Evolutionary conservation across 1,140 invertebrate species (phyloP), one percentile per base, ranked within the genome.

Genomic region (Reticulitermes speratus): DNA sequence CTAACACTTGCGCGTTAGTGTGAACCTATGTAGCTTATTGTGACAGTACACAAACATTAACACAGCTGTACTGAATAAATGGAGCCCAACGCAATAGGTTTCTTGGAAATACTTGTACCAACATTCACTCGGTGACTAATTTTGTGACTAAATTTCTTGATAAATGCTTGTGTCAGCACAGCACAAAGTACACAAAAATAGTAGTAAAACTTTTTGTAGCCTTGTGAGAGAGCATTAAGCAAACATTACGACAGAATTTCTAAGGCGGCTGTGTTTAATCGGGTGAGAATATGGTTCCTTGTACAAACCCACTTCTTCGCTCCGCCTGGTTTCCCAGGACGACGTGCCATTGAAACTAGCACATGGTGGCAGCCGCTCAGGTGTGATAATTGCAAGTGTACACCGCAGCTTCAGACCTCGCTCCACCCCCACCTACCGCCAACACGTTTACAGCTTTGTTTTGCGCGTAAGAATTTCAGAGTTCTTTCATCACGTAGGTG

Each of bases 151-250:
- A 75, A 75, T 75, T 75, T 75, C 65, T 30, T 75, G 65, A 75
- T 75, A 75, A 75, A 75, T 75, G n/a, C 65, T 75, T 75, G 65
- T 75, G 65, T 75, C 65, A 75, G n/a, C 65, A 75, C n/a, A 75
- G 14, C 65, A 75, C n/a, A 75, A 30, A 75, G 65, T 75, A 75
- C 65, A 75, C 65, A 75, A 75, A 30, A 75, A 75, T 75, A 6
- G 65, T 75, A 75, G 65, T 75, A 75, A 65, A 48, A n/a, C n/a
- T 75, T 75, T 75, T 75, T 75, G 65, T 75, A 75, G 25, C 65
- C 6, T 30, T 75, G 65, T 75, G 65, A 55, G 45, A 8, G n/a
- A 75, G n/a, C 65, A 75, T 9, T 30, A 11, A 11, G 65, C 14
- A 75, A 75, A 75, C 16, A 75, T 75, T 75, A n/a, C n/a, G 65